A percentile compares a stretch with the other conserved stretches of the same genome.
Evolutionary conservation across 2,113 vertebrate genomes (phyloP).

Genomic region (Eira barbara): DNA sequence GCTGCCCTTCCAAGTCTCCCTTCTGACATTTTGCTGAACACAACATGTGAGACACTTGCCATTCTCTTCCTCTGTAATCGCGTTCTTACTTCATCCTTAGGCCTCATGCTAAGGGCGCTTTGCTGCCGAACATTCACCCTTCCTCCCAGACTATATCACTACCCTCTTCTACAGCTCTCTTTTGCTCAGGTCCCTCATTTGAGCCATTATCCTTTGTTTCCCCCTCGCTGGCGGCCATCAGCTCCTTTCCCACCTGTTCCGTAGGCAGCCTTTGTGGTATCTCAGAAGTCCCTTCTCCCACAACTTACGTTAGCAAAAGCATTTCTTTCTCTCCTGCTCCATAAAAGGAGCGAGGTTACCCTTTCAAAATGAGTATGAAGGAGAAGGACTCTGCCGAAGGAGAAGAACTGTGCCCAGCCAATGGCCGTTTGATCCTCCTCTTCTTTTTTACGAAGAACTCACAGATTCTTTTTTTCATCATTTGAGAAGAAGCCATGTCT

Average conservation of each 20-base stretch:
- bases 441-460: background rate
- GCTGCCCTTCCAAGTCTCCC: background rate
- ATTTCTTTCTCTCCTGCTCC: constrained; percentile 6
- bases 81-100: background rate
- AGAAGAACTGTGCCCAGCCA: background rate
- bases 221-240: background rate
- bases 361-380: background rate
- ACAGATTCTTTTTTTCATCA: background rate
- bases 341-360: background rate
- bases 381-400: background rate
- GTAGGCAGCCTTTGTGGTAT: background rate
- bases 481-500: background rate
- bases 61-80: background rate
- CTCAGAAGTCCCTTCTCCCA: constrained; percentile 2
- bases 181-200: background rate
- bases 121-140: background rate
- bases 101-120: background rate
- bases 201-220: background rate
- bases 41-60: background rate
- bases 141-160: background rate
- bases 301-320: constrained; percentile 15
- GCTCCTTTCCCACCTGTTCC: background rate
- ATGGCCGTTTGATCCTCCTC: background rate
- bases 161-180: background rate
- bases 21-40: background rate